Evolutionary conservation across 2,888 invertebrate species (phyloP), one percentile per base, ranked within the genome.

Genomic region (Miltochrista miniata): DNA sequence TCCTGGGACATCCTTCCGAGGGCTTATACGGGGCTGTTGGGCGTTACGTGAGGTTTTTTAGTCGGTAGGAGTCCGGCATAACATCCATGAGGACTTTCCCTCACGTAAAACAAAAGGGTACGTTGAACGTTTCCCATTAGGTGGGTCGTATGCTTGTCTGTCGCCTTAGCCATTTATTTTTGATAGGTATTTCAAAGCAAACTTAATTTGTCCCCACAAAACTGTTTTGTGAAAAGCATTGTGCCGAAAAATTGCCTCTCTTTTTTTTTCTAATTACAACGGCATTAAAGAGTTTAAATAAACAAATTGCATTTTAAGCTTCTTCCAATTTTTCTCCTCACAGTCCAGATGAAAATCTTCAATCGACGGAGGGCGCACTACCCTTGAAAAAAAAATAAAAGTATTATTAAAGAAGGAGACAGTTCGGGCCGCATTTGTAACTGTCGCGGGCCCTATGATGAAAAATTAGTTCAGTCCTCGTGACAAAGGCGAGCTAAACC

Each of bases 371-470:
- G 90, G 90, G 88, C 79, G 85, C 80, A 81, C 85, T 87, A 89
- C 90, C 90, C 90, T 90, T 89, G 84, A 89, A 88, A 88, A 81
- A 42, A 81, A 44, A 76, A 87, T 89, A 91, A 90, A 92, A 90
- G 90, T 92, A 92, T 91, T 92, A 92, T 91, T 91, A 91, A 92
- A 92, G 92, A 90, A 91, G 85, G 85, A 90, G 92, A 92, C 92
- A 90, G 91, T 92, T 92, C 87, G 89, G 85, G 83, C 79, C 79
- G 79, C 89, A 92, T 92, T 92, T 92, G 91, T 92, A 85, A 90
- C 91, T 92, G 92, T 92, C 92, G 85, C 74, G 84, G 85, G 85
- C 87, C 88, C 92, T 92, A 92, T 92, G 91, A 92, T 92, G 92
- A 92, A 92, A 92, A 92, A 92, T 92, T 92, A 90, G 90, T 88